Conservation (phyloP, 2,888 invertebrate genomes). For the Amaurobius ferox region DNA sequence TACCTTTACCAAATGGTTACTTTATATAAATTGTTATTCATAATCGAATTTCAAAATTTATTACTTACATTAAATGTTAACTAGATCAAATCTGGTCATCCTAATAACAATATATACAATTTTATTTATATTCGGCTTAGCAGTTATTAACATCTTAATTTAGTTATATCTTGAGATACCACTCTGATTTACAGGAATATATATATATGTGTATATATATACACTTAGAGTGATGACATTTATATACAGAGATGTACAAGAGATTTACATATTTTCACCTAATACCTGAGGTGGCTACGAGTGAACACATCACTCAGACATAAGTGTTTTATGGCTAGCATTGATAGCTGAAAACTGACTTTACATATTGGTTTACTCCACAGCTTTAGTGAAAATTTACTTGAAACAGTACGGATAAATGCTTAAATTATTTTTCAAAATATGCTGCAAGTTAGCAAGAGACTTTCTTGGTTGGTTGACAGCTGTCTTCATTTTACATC, state of each 20-base stretch:
- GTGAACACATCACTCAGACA: slow-evolving; percentile 23
- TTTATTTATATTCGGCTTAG: slow-evolving; percentile 25
- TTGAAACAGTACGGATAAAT: no score
- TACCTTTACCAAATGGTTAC: background rate
- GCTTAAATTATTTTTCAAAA: no score
- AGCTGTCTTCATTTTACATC: no score
- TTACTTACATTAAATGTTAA: background rate
- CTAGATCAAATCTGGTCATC: slow-evolving; percentile 35
- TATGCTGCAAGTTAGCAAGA: no score
- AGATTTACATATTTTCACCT: slow-evolving; percentile 27
- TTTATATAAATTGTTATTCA: background rate
- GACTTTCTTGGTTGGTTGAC: no score
- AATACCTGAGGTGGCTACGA: slow-evolving; percentile 51
- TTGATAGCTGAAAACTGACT: background rate
- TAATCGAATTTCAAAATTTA: background rate
- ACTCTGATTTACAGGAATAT: slow-evolving; percentile 31
- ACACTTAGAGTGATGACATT: slow-evolving; percentile 35
- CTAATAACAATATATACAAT: slow-evolving; percentile 31
- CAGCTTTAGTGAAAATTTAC: no score
- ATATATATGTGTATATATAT: slow-evolving; percentile 31
- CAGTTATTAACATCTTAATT: slow-evolving; percentile 32
- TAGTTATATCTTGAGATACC: slow-evolving; percentile 7
- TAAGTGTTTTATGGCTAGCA: slow-evolving; percentile 2
- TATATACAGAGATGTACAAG: slow-evolving; percentile 57
- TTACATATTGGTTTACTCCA: background rate